A percentile compares a stretch with the other conserved stretches of the same genome.
These are phyloP conservation scores for Morpho helenor DNA, from an alignment of 2,888 invertebrate species.

Conservation along the genomic window DNA sequence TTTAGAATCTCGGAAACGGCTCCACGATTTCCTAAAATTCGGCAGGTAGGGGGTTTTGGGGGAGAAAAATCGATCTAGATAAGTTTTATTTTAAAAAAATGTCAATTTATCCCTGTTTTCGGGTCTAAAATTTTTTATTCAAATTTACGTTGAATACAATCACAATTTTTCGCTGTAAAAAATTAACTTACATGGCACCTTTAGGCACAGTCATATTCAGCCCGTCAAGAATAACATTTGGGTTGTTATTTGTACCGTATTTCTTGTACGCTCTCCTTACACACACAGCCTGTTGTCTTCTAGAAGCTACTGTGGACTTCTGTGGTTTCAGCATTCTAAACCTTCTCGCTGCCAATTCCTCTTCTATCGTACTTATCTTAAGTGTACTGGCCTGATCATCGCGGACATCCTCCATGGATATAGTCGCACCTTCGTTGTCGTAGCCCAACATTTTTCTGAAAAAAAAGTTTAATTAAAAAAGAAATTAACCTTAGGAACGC, in stretches of 20 bases:
- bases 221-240: conserved; percentile 90
- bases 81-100: too few relatives aligned
- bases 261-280: conserved; percentile 90
- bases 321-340: conserved; percentile 74
- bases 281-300: conserved; percentile 90
- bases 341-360: conserved; percentile 51
- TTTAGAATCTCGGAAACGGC: too few relatives aligned
- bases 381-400: conserved; percentile 32
- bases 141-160: too few relatives aligned
- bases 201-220: conserved; percentile 96
- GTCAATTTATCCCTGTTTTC: too few relatives aligned
- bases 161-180: neutral
- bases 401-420: conserved; percentile 69
- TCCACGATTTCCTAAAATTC: too few relatives aligned
- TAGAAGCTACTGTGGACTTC: conserved; percentile 84
- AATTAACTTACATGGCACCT: conserved; percentile 87
- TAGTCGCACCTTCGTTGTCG: conserved; percentile 71
- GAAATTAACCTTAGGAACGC: too few relatives aligned
- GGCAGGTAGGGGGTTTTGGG: too few relatives aligned
- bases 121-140: too few relatives aligned
- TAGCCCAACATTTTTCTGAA: conserved; percentile 67
- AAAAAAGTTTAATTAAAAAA: conserved; percentile 10
- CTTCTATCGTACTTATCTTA: conserved; percentile 54
- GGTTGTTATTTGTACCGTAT: conserved; percentile 89
- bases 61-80: too few relatives aligned